Percentiles rank a stretch among this genome's conserved stretches.
Conservation (phyloP, 2,113 vertebrate species). For the Macquaria ambigua region DNA sequence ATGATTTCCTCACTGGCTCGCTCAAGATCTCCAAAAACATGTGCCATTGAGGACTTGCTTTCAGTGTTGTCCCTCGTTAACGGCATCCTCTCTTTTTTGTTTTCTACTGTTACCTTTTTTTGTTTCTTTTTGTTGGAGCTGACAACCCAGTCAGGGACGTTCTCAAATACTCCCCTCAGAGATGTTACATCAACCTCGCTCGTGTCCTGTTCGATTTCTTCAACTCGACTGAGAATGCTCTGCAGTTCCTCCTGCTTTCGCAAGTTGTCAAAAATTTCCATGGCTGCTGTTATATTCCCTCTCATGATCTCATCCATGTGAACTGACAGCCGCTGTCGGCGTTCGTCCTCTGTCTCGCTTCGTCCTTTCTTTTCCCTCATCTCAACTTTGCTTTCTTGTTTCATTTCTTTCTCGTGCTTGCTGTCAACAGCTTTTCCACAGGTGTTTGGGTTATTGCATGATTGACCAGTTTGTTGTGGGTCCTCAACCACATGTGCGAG, state of each 20-base stretch:
- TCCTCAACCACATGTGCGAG: constrained; percentile 6
- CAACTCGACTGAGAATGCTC: constrained; percentile 88
- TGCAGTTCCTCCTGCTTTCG: constrained; percentile 89
- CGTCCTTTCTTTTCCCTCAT: constrained; percentile 86
- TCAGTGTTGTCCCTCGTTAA: constrained; percentile 71
- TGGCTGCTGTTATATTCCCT: constrained; percentile 86
- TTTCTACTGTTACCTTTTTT: constrained; percentile 42
- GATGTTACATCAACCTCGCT: constrained; percentile 85
- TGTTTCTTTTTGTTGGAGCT: constrained; percentile 58
- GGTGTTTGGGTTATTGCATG: not conserved
- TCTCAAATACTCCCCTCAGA: constrained; percentile 89
- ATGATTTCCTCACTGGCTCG: constrained; percentile 92
- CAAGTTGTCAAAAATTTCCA: constrained; percentile 90
- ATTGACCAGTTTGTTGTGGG: constrained; percentile 16
- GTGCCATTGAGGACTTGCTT: constrained; percentile 84
- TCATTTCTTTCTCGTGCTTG: not conserved
- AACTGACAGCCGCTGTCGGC: constrained; percentile 88
- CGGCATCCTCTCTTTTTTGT: constrained; percentile 57
- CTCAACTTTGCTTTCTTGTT: constrained; percentile 74
- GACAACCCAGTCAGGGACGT: constrained; percentile 87
- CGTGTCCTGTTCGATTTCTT: constrained; percentile 90
- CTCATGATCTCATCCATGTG: constrained; percentile 94
- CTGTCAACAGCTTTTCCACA: constrained; percentile 29
- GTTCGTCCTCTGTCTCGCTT: constrained; percentile 88
- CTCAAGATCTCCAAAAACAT: constrained; percentile 92